Evolutionary conservation across 2,113 vertebrate species (phyloP).

Genomic region (Nycticryphes semicollaris): DNA sequence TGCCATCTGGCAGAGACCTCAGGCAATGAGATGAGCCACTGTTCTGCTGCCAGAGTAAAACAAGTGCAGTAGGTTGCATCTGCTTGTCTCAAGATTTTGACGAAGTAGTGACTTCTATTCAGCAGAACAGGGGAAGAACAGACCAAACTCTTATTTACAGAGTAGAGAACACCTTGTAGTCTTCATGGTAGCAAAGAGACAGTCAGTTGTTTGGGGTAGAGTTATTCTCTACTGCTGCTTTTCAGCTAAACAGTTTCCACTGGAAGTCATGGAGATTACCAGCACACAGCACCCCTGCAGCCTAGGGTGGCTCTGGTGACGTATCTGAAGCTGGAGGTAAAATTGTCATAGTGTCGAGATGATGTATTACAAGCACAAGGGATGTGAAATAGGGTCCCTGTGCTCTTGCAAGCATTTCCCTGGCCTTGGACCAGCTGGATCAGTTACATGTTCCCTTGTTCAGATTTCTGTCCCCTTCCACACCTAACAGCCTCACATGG

Average conservation of each 20-base stretch:
- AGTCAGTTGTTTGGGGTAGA: not conserved
- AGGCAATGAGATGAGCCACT: not conserved
- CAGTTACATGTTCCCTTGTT: not conserved
- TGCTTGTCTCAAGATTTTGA: not conserved
- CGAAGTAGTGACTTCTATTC: not conserved
- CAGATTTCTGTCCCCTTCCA: not conserved
- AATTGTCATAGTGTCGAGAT: not conserved
- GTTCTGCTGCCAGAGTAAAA: slow-evolving; percentile 9
- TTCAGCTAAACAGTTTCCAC: not conserved
- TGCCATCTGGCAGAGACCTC: slow-evolving; percentile 37
- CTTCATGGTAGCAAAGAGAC: not conserved
- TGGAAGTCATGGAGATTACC: not conserved
- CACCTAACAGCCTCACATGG: not conserved
- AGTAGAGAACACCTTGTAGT: not conserved
- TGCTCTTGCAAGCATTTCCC: not conserved
- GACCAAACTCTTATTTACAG: not conserved
- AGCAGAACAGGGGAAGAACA: not conserved
- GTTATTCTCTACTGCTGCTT: not conserved
- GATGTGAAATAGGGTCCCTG: not conserved
- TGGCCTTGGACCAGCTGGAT: not conserved
- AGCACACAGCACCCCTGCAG: not conserved
- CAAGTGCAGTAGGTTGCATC: not conserved
- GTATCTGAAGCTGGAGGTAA: not conserved
- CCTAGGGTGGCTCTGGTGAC: not conserved
- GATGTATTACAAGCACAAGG: not conserved